Evolutionary conservation across 2,888 invertebrate genomes (phyloP).

Genomic region (Ceramica pisi): DNA sequence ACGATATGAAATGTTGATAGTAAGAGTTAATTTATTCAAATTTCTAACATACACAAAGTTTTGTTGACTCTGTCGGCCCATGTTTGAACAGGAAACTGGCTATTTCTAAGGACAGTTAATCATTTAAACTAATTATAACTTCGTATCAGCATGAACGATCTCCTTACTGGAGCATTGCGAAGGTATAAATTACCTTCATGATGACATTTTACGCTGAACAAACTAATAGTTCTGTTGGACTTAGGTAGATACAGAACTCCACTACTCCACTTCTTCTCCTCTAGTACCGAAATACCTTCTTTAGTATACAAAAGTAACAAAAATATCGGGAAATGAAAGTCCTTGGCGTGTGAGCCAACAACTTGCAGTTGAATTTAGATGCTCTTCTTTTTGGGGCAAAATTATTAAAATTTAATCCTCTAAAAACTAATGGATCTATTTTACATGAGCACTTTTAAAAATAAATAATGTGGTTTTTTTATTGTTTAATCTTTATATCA

Average conservation of each 20-base stretch:
- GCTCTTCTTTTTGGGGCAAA: too few relatives aligned
- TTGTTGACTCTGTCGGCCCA: conserved; percentile 38
- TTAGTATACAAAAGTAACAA: too few relatives aligned
- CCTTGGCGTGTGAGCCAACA: too few relatives aligned
- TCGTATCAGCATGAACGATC: conserved; percentile 6
- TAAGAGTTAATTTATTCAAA: conserved; percentile 35
- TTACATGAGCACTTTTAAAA: too few relatives aligned
- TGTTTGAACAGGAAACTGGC: conserved; percentile 48
- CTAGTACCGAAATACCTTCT: background rate
- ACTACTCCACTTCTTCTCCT: background rate
- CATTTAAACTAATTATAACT: conserved; percentile 51
- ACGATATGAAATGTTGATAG: conserved; percentile 26
- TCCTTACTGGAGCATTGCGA: background rate
- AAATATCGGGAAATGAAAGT: too few relatives aligned
- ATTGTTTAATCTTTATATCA: too few relatives aligned
- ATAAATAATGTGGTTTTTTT: too few relatives aligned
- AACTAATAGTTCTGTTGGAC: background rate
- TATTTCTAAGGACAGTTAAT: conserved; percentile 36
- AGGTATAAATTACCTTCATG: conserved; percentile 1
- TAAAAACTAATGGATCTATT: too few relatives aligned
- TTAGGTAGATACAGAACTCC: background rate
- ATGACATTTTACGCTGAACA: background rate
- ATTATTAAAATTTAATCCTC: too few relatives aligned
- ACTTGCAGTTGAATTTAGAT: too few relatives aligned
- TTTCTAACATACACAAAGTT: conserved; percentile 44